Base-by-base conservation (phyloP, 2,888 invertebrate species). In the Pecten maximus region DNA sequence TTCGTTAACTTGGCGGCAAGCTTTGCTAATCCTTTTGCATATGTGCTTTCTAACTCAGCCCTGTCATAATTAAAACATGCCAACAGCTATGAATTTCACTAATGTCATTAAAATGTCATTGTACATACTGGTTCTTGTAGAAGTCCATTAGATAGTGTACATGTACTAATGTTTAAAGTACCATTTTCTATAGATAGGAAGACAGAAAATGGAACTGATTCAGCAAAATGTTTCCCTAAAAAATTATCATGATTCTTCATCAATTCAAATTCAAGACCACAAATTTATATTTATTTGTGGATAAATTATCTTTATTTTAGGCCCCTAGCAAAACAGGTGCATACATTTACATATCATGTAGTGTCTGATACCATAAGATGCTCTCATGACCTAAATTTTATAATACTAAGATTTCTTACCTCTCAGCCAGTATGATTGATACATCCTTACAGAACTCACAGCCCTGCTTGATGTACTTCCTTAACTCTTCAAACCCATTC, bases 381-480 rank as follows among this genome's bases (percentile, higher is more conserved):
- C 10, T 74, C 35, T 8, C 35, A 74, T 28, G 35, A 35, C 28
- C 74, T 15, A 19, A 54, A 54, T 54, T 28, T n/a, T 40, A 35
- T 35, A 28, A 86, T 39, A 86, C 23, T 44, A 23, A 60, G 23
- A 44, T 23, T 2, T 88, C 96, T 97, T 97, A 99, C 99, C 99
- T 98, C 97, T 99, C 99, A 97, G 99, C 98, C 94, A 99, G 97
- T 95, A 99, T 98, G 87, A 98, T 97, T 10, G 98, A 98, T 89
- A 99, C 97, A 96, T 99, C 99, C 96, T 99, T 99, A 97, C 99
- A 98, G 96, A 99, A 98, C 96, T 99, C 99, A 88, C 98, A 98
- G 86, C 99, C 99, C 97, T 99, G 98, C 96, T 99, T 99, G 94
- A 99, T 98, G 96, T 98, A 98, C 94, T 98, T 98, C 91, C 99